A percentile compares a stretch with the other conserved stretches of the same genome.
phyloP scores from a whole-genome alignment of 2,888 invertebrate genomes.

The Trissonchulus sp. region DNA sequence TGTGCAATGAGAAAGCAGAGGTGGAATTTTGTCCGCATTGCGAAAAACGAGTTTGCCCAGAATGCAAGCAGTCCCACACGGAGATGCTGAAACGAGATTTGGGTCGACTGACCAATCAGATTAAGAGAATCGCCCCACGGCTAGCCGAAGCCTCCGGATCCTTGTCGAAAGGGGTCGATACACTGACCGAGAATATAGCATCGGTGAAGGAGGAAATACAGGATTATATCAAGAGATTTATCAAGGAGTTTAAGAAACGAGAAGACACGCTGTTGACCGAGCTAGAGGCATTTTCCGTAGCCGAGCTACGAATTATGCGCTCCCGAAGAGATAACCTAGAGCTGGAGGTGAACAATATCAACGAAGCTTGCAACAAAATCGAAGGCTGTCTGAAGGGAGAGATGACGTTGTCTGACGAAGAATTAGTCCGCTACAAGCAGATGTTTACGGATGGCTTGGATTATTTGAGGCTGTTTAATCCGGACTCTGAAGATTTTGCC shows the following conservation, averaged over 20 bases:
- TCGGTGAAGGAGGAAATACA: constrained; percentile 88
- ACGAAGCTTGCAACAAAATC: constrained; percentile 90
- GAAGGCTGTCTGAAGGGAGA: constrained; percentile 66
- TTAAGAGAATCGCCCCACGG: constrained; percentile 46
- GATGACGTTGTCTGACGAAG: constrained; percentile 67
- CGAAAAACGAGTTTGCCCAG: constrained; percentile 90
- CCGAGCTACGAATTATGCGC: constrained; percentile 75
- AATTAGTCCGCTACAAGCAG: constrained; percentile 83
- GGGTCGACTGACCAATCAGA: constrained; percentile 75
- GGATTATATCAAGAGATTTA: constrained; percentile 58
- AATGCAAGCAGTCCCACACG: constrained; percentile 88
- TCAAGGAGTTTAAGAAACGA: constrained; percentile 54
- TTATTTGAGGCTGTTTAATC: constrained; percentile 83
- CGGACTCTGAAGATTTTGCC: constrained; percentile 62
- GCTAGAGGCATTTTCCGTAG: constrained; percentile 78
- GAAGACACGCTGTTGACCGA: constrained; percentile 62
- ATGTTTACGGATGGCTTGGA: constrained; percentile 91
- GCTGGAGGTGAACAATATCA: constrained; percentile 85
- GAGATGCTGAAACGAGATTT: constrained; percentile 88
- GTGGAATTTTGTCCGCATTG: constrained; percentile 76
- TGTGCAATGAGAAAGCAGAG: constrained; percentile 53
- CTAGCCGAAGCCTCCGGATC: constrained; percentile 48
- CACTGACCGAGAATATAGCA: constrained; percentile 78
- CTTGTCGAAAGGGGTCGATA: constrained; percentile 68
- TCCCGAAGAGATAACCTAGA: constrained; percentile 86